Evolutionary conservation across 2,113 vertebrate genomes (phyloP), one percentile per base, ranked within the genome.

Genomic region (Sphyrna mokarran): DNA sequence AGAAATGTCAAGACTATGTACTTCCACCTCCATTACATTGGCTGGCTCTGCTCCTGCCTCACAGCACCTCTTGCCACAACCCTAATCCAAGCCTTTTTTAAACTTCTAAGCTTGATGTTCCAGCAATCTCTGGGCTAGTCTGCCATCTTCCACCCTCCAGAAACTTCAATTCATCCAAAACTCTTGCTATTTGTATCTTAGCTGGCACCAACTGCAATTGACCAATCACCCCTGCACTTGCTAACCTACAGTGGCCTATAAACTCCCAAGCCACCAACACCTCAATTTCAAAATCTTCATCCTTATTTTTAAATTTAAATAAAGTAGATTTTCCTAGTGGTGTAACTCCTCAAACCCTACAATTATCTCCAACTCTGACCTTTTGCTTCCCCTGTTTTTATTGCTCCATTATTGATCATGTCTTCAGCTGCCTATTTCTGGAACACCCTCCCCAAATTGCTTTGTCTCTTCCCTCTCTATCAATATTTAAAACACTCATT

Each of bases 1-100:
- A 97, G 97, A 69, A 83, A 93, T 66, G 23, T 13, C 54, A 61
- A 61, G 33, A 61, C 54, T 58, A 14, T 2, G 54, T 4, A 33
- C 0, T n/a, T 33, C 40, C 48, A 87, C 54, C 13, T 7, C 26
- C 26, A 16, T 33, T 16, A 5, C 58, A n/a, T 90, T 7, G 48
- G 3, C 3, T 61, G 54, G 20, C 9, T 61, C 0, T 33, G 0
- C 29, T 8, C 6, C 72, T 76, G 72, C 72, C 72, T 76, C 26
- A 33, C 72, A 2, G 10, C 10, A 33, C 33, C 72, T 11, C 8
- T 1, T 33, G 0, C 72, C 13, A 26, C 33, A 2, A n/a, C 29
- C 11, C 72, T 10, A 33, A 76, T 76, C 72, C 29, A 76, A 76
- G 72, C 26, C 72, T 76, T 76, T 76, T n/a, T 11, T n/a, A 9